Base-by-base conservation (phyloP, 2,888 invertebrate genomes). In the Oligia latruncula region DNA sequence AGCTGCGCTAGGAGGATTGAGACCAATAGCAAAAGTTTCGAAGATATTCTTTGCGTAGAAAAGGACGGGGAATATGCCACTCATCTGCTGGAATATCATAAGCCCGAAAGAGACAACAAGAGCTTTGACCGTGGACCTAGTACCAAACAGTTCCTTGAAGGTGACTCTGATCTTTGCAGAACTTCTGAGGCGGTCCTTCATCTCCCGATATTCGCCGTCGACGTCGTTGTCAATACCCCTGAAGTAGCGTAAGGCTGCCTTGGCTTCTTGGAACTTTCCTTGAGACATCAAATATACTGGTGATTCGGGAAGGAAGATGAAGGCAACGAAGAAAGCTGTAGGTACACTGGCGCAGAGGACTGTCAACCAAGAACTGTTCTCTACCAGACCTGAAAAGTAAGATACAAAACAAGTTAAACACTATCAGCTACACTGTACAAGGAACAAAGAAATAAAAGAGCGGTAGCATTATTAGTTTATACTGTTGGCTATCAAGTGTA, bases 241-340 rank as follows among this genome's bases (percentile, higher is more conserved):
- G 83, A 98, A 97, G 94, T 97, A 97, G 35, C 96, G 93, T 77
- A 98, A 91, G 0, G 98, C 97, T 46, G 96, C 95, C 83, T 97
- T 95, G 1, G 98, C 98, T 89, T 97, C 97, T 58, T 95, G 92
- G 64, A 92, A 93, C 88, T 97, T 97, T 8, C 97, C 97, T 88
- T 97, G 97, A 15, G 97, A 96, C 91, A 97, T 94, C 58, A 98
- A 93, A 91, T 97, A 97, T 6, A 97, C 96, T 0, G 98, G 98
- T 0, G 98, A 98, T 93, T 98, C 98, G 0, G 98, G 98, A 80
- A 98, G 96, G 83, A 97, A 97, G n/a, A 97, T 96, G 91, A 97
- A 97, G 1, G 95, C 96, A 1, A 96, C 87, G 90, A 97, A 97
- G 89, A 95, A 97, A 2, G 95, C 93, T 5, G 95, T 92, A 0